Evolutionary conservation across 2,888 invertebrate genomes (phyloP).

Genomic region (Hipparchia semele): DNA sequence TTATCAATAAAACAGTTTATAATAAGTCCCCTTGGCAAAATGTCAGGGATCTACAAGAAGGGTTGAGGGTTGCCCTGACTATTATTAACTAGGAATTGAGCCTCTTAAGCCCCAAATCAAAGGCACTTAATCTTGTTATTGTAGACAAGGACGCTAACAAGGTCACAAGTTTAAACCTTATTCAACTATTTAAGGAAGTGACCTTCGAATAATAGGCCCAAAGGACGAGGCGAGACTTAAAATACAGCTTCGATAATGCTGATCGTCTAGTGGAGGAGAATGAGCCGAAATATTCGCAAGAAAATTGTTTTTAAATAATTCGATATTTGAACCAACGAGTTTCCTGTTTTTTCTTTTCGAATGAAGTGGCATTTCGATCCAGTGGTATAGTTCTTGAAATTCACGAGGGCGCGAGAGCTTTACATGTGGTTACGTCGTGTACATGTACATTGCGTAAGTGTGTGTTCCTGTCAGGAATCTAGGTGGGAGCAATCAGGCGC

Average conservation of each 20-base stretch:
- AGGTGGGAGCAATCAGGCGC: no score
- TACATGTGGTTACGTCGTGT: no score
- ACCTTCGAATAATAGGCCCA: conserved; percentile 6
- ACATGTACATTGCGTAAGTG: no score
- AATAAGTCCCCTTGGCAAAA: neutral
- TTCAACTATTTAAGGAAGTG: neutral
- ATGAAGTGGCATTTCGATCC: no score
- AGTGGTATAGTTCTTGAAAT: no score
- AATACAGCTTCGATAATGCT: neutral
- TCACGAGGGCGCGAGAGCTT: no score
- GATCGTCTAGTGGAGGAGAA: neutral
- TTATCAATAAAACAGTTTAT: no score
- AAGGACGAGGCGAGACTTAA: neutral
- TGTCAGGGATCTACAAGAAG: neutral
- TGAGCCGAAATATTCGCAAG: neutral
- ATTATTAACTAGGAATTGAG: conserved; percentile 4
- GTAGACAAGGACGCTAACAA: conserved; percentile 7
- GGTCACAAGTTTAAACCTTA: conserved; percentile 1
- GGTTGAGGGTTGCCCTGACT: neutral
- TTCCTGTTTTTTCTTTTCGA: no score
- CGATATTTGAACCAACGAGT: no score
- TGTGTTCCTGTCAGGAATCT: no score
- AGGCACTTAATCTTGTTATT: conserved; percentile 1
- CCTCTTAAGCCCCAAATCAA: conserved; percentile 9
- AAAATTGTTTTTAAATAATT: neutral